Evolutionary conservation across 2,888 invertebrate genomes (phyloP).

Genomic region (Microctonus aethiopoides): DNA sequence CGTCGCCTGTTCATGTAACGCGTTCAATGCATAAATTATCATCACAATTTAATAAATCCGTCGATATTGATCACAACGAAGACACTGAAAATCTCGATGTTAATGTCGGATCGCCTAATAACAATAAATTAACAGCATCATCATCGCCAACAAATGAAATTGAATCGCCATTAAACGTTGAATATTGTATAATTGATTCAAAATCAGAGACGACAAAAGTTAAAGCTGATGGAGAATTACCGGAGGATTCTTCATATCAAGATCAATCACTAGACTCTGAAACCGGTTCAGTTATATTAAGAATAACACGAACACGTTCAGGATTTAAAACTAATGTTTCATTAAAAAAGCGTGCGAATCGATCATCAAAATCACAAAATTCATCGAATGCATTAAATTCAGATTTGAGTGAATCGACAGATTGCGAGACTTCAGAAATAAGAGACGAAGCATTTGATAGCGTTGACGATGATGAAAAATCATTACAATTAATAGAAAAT

Average conservation of each 20-base stretch:
- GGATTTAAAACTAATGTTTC: background rate
- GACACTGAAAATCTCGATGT: conserved; percentile 45
- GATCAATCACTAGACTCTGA: conserved; percentile 1
- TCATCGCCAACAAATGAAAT: conserved; percentile 13
- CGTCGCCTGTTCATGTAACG: conserved; percentile 29
- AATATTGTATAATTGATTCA: conserved; percentile 8
- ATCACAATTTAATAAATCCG: conserved; percentile 37
- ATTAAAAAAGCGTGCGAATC: background rate
- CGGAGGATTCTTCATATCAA: conserved; percentile 7
- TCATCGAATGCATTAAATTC: background rate
- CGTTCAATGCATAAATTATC: conserved; percentile 42
- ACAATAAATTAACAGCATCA: background rate
- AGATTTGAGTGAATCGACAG: background rate
- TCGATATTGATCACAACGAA: conserved; percentile 30
- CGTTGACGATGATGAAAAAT: background rate
- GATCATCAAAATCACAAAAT: conserved; percentile 9
- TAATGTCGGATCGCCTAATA: conserved; percentile 32
- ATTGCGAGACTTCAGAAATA: background rate
- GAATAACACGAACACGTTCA: conserved; percentile 10
- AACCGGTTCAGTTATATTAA: background rate
- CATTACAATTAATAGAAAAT: background rate
- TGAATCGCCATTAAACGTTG: conserved; percentile 8
- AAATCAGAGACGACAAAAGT: background rate
- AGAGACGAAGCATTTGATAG: background rate
- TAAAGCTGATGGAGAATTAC: conserved; percentile 1